These are phyloP conservation scores for Polypterus bichir DNA, from an alignment of 2,113 vertebrate species.

Conservation along the genomic window DNA sequence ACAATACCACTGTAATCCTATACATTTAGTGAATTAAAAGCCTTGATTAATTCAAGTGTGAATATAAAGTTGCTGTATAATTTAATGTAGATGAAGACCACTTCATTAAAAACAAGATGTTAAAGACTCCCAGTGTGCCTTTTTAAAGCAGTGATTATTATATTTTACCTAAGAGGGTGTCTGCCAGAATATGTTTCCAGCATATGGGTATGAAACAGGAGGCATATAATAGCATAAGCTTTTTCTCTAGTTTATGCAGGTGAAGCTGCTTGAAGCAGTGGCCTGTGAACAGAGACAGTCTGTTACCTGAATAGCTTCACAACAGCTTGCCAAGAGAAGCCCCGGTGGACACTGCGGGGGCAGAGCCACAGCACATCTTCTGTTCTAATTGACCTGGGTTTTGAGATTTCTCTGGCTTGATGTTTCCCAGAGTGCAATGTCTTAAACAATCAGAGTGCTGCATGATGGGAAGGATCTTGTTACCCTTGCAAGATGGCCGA, in stretches of 20 bases:
- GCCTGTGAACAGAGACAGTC: conserved; percentile 37
- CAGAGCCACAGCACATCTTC: conserved; percentile 57
- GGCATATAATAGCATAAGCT: conserved; percentile 22
- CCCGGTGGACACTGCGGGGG: conserved; percentile 54
- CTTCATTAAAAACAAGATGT: too few relatives aligned
- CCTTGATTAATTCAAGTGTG: too few relatives aligned
- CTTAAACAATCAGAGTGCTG: conserved; percentile 45
- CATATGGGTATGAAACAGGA: conserved; percentile 10
- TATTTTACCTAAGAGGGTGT: too few relatives aligned
- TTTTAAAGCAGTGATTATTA: too few relatives aligned
- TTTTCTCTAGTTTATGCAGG: conserved; percentile 34
- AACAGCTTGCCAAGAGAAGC: conserved; percentile 50
- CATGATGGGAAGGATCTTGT: conserved; percentile 62
- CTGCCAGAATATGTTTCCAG: not conserved
- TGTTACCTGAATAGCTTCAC: conserved; percentile 45
- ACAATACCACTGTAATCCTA: too few relatives aligned
- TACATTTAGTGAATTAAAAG: too few relatives aligned
- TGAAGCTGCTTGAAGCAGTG: conserved; percentile 46
- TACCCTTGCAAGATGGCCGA: conserved; percentile 58
- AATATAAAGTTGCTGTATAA: too few relatives aligned
- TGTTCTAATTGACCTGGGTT: conserved; percentile 73
- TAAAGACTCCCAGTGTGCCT: too few relatives aligned
- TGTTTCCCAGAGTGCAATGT: conserved; percentile 42
- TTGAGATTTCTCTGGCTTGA: conserved; percentile 69
- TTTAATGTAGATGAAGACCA: too few relatives aligned